Percentiles rank a stretch among this genome's conserved stretches.
Evolutionary conservation across 2,797 vertebrate genomes (phyloP).

Genomic region (Acanthopagrus latus): DNA sequence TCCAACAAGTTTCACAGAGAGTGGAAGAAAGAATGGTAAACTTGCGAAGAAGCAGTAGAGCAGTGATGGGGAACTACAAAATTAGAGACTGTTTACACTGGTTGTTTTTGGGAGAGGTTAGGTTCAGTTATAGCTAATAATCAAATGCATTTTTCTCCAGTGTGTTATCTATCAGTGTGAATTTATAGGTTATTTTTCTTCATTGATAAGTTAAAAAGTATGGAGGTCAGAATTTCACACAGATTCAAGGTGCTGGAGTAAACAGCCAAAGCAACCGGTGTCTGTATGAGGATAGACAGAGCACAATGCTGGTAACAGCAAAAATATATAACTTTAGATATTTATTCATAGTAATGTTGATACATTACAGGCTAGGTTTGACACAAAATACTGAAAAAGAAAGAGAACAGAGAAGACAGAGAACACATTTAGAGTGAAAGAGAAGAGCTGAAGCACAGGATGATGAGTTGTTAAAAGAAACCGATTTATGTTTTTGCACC

Average conservation of each 20-base stretch:
- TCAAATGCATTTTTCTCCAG: neutral
- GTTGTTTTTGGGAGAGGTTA: constrained; percentile 4
- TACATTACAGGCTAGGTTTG: neutral
- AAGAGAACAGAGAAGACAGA: neutral
- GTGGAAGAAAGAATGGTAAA: constrained; percentile 39
- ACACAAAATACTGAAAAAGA: neutral
- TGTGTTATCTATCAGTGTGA: neutral
- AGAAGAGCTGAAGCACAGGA: neutral
- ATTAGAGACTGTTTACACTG: constrained; percentile 3
- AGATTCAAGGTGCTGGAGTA: neutral
- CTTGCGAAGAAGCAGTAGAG: neutral
- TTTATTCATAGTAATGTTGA: neutral
- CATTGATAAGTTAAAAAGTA: neutral
- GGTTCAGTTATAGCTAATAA: neutral
- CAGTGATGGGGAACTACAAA: neutral
- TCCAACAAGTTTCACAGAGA: constrained; percentile 7
- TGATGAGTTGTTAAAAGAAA: constrained; percentile 14
- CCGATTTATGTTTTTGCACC: constrained; percentile 17
- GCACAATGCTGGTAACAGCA: neutral
- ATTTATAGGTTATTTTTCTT: no score
- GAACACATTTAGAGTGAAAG: neutral
- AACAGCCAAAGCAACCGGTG: neutral
- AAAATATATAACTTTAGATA: neutral
- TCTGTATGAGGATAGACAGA: neutral
- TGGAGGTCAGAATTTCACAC: neutral